Evolutionary conservation across 2,888 invertebrate genomes (phyloP).

Genomic region (Meandrusa payeni): DNA sequence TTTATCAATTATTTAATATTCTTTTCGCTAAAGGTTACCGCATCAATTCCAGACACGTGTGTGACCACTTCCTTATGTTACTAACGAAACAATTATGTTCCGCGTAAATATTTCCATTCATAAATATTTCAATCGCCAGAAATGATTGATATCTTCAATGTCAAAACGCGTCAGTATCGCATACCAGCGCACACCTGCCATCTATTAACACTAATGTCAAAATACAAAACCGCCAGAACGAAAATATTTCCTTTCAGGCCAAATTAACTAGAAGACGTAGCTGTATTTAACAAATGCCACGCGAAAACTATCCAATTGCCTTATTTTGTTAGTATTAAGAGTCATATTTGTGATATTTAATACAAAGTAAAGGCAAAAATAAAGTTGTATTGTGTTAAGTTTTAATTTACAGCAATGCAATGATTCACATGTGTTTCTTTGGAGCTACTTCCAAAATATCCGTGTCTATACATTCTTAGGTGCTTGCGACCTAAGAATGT

Average conservation of each 20-base stretch:
- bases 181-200: conserved; percentile 63
- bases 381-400: background rate
- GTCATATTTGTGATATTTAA: background rate
- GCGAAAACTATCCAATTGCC: background rate
- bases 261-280: conserved; percentile 44
- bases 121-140: conserved; percentile 9
- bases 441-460: background rate
- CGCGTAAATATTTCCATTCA: conserved; percentile 10
- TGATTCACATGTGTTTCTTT: conserved; percentile 19
- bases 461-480: no score
- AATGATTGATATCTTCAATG: conserved; percentile 18
- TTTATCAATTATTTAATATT: no score
- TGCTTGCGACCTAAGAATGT: conserved; percentile 8
- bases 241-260: conserved; percentile 57
- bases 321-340: background rate
- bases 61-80: no score
- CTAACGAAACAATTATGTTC: conserved; percentile 7
- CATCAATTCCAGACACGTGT: no score
- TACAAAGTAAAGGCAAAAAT: background rate
- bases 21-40: no score
- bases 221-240: conserved; percentile 59
- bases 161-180: conserved; percentile 23
- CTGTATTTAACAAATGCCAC: conserved; percentile 1
- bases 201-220: conserved; percentile 75
- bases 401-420: conserved; percentile 22